Evolutionary conservation across 2,797 vertebrate genomes (phyloP).

Genomic region (Enteromius trimaculatus): DNA sequence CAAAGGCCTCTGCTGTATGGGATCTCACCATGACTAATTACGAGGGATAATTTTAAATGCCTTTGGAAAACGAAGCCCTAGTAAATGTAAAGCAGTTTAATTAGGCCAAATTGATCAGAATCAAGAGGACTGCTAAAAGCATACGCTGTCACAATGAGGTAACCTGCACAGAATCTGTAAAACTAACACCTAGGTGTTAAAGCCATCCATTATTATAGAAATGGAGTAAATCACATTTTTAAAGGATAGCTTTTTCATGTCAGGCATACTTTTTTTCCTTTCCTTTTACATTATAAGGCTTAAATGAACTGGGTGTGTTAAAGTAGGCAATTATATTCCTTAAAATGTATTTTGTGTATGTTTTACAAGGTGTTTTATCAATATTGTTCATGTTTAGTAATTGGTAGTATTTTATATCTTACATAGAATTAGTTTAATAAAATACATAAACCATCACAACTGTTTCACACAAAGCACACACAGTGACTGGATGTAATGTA

Average conservation of each 20-base stretch:
- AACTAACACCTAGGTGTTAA: slow-evolving; percentile 62
- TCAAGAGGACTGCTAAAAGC: slow-evolving; percentile 71
- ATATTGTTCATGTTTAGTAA: slow-evolving; percentile 29
- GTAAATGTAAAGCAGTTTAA: slow-evolving; percentile 69
- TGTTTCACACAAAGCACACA: too few species aligned
- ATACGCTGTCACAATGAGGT: slow-evolving; percentile 59
- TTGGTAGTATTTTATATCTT: not conserved
- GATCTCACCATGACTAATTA: slow-evolving; percentile 65
- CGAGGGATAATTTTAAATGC: slow-evolving; percentile 65
- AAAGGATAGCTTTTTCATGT: slow-evolving; percentile 46
- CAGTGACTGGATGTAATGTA: too few species aligned
- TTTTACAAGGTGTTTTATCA: slow-evolving; percentile 33
- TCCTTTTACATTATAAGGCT: slow-evolving; percentile 37
- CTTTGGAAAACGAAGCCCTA: slow-evolving; percentile 61
- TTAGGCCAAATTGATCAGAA: slow-evolving; percentile 69
- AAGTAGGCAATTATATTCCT: slow-evolving; percentile 47
- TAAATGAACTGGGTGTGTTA: slow-evolving; percentile 45
- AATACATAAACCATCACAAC: not conserved
- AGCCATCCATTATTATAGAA: slow-evolving; percentile 64
- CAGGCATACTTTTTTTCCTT: slow-evolving; percentile 42
- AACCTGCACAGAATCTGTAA: slow-evolving; percentile 57
- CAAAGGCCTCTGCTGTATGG: slow-evolving; percentile 55
- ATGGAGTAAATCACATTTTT: slow-evolving; percentile 53
- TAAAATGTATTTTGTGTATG: slow-evolving; percentile 35
- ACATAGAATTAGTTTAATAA: not conserved